Evolutionary conservation across 2,888 invertebrate species (phyloP), one percentile per base, ranked within the genome.

Genomic region (Panzeria rudis): DNA sequence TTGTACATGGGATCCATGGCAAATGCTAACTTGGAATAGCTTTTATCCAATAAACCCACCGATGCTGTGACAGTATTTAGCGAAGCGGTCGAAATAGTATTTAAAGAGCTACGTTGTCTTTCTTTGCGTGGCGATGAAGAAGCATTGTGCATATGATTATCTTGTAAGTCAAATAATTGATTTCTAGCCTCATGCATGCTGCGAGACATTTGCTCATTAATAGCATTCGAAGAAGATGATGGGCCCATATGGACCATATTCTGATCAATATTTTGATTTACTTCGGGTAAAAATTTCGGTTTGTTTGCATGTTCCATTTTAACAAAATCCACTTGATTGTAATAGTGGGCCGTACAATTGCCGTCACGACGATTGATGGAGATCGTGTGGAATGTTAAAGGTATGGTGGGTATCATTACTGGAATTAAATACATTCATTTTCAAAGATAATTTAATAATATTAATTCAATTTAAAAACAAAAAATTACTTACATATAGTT

Each of bases 331-430:
- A 96, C 96, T 92, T 98, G 98, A 88, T 97, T 97, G 17, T 94
- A 93, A 9, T 96, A 96, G 93, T 97, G 98, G 15, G 97, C 95
- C 82, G 95, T 95, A 91, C 98, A 98, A 86, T 95, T 95, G 17
- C 98, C 98, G 90, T 98, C 98, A 50, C 94, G 94, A 90, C 97
- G 97, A 91, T 96, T 98, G 87, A 98, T 98, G 23, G 97, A 97
- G 64, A 98, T 94, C 90, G 97, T 97, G 92, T 97, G 97, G 91
- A 98, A 97, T 17, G 95, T 94, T 87, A 96, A 95, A 59, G 96
- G 95, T 83, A 96, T 95, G 89, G 96, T 97, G 3, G 98, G 98
- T 59, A 97, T 94, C 77, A 98, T 94, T 87, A 97, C 97, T 97
- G 92, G 6, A 93, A 93, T n/a, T 13, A 35, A n/a, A 59, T 64